Conservation (phyloP, 2,888 invertebrate genomes). For the Cosmopolites sordidus region DNA sequence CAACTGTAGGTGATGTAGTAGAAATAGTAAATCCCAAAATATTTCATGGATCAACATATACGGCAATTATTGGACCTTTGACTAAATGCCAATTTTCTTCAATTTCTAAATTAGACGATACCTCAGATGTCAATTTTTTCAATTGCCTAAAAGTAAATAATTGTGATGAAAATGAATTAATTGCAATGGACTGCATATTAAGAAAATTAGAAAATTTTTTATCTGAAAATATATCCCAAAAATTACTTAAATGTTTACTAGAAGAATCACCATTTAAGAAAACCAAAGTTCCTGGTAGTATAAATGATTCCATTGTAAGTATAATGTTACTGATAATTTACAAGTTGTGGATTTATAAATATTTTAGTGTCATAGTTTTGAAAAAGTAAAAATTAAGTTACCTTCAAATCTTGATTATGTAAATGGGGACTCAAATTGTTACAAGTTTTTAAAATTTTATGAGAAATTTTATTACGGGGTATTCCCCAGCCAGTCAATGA, state of each 20-base stretch:
- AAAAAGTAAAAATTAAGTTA: not conserved
- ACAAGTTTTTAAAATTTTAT: constrained; percentile 9
- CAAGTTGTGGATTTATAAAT: too few species aligned
- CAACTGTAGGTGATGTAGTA: not conserved
- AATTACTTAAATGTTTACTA: too few species aligned
- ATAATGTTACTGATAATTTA: too few species aligned
- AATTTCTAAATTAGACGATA: not conserved
- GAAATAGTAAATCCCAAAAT: constrained; percentile 3
- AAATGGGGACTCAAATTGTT: constrained; percentile 3
- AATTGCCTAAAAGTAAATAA: not conserved
- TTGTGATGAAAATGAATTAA: constrained; percentile 3
- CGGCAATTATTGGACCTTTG: constrained; percentile 5
- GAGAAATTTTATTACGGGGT: constrained; percentile 5
- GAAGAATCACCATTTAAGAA: too few species aligned
- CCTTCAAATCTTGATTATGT: constrained; percentile 8
- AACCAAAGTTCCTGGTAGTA: too few species aligned
- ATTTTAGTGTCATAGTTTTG: not conserved
- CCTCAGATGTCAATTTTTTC: constrained; percentile 1
- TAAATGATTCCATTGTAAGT: too few species aligned
- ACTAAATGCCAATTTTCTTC: not conserved
- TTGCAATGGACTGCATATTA: constrained; percentile 6
- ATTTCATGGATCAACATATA: not conserved
- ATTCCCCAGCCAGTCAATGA: constrained; percentile 4
- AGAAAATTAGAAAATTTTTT: not conserved
- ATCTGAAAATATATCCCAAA: not conserved